Evolutionary conservation across 2,113 vertebrate species (phyloP).

Genomic region (Protobothrops mucrosquamatus): DNA sequence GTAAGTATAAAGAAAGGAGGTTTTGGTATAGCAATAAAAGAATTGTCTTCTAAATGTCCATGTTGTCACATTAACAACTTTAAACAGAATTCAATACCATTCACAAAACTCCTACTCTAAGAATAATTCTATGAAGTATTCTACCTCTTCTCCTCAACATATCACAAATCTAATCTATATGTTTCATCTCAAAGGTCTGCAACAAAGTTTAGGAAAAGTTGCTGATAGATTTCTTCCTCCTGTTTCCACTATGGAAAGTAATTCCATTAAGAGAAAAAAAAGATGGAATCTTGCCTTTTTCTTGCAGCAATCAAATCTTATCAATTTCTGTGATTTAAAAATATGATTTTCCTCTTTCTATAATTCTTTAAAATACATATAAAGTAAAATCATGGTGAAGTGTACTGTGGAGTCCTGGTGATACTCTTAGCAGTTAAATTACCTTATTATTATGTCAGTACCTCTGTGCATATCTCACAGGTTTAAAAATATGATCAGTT

Average conservation of each 20-base stretch:
- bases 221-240: not conserved
- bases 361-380: not conserved
- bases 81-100: not conserved
- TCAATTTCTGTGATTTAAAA: not conserved
- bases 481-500: not conserved
- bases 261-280: not conserved
- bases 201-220: not conserved
- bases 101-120: not conserved
- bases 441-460: not conserved
- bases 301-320: not conserved
- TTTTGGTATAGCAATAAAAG: not conserved
- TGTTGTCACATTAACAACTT: not conserved
- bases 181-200: not conserved
- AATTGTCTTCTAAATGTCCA: not conserved
- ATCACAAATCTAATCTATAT: not conserved
- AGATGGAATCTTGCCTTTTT: not conserved
- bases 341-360: not conserved
- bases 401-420: not conserved
- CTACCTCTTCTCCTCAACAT: not conserved
- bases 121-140: not conserved
- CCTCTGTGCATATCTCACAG: not conserved
- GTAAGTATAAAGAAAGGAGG: not conserved
- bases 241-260: not conserved
- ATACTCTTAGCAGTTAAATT: not conserved
- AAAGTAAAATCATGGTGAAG: not conserved